phyloP scores from a whole-genome alignment of 2,888 invertebrate species.

The Euplagia quadripunctaria region DNA sequence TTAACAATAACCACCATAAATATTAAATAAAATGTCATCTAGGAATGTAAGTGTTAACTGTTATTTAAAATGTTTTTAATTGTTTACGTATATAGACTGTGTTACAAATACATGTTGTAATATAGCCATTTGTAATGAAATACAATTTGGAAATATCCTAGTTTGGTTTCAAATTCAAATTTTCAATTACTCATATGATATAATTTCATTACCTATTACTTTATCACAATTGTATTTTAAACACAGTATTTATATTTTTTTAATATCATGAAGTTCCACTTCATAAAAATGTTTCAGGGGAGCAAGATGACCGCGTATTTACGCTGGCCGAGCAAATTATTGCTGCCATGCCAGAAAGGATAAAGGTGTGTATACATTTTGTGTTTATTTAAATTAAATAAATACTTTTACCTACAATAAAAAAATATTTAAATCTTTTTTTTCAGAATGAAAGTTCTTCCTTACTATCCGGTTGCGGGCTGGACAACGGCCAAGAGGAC shows the following conservation, averaged over 20 bases:
- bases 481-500: conserved; percentile 88
- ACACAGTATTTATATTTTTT: conserved; percentile 8
- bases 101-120: conserved; percentile 7
- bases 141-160: not conserved
- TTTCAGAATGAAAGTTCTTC: conserved; percentile 92
- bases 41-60: conserved; percentile 15
- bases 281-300: conserved; percentile 89
- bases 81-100: conserved; percentile 25
- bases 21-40: conserved; percentile 10
- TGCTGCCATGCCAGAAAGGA: conserved; percentile 98
- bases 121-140: not conserved
- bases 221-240: not conserved
- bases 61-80: conserved; percentile 20
- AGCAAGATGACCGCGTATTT: conserved; percentile 96
- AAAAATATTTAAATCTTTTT: not conserved
- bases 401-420: not conserved
- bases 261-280: conserved; percentile 64
- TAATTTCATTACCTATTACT: not conserved
- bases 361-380: conserved; percentile 90
- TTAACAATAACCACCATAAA: not conserved
- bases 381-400: not conserved
- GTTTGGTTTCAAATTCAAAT: not conserved
- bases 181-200: not conserved
- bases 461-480: conserved; percentile 77
- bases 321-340: conserved; percentile 99